phyloP scores from a whole-genome alignment of 64 coral and sea anemone genomes.

The Hydrozoanthus tunicans region DNA sequence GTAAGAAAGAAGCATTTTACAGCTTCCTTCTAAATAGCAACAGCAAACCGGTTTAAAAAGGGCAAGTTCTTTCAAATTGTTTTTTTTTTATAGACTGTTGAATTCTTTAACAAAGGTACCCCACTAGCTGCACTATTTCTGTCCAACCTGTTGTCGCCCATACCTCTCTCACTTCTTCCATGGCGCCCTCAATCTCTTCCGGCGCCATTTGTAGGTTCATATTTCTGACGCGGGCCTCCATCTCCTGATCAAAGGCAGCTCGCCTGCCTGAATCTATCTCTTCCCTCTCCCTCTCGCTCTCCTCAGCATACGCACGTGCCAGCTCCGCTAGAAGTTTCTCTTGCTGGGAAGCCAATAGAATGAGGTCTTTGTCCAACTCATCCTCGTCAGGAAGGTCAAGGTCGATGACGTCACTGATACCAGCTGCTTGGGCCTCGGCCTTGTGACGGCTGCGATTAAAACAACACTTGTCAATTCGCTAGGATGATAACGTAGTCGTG shows the following conservation, averaged over 20 bases:
- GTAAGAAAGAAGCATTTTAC: too few species aligned
- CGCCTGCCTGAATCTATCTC: constrained; percentile 84
- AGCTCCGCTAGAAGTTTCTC: constrained; percentile 92
- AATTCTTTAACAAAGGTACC: too few species aligned
- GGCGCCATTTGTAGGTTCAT: constrained; percentile 78
- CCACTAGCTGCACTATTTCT: too few species aligned
- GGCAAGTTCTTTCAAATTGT: too few species aligned
- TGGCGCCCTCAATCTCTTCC: constrained; percentile 79
- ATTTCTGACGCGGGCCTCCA: constrained; percentile 84
- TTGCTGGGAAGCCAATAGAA: constrained; percentile 85
- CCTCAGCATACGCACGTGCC: constrained; percentile 82
- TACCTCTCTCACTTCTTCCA: constrained; percentile 95
- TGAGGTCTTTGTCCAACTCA: constrained; percentile 83
- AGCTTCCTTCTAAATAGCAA: too few species aligned
- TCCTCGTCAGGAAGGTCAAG: constrained; percentile 96
- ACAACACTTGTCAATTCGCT: neutral
- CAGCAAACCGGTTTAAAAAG: too few species aligned
- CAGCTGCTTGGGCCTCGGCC: constrained; percentile 86
- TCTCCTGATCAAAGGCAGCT: constrained; percentile 85
- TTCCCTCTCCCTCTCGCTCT: constrained; percentile 78
- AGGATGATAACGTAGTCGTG: too few species aligned
- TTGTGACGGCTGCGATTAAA: constrained; percentile 78
- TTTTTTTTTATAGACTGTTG: too few species aligned
- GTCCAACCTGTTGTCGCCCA: neutral
- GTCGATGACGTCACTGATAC: constrained; percentile 92